Evolutionary conservation across 1,140 invertebrate genomes (phyloP).

Genomic region (Mamestra configurata): DNA sequence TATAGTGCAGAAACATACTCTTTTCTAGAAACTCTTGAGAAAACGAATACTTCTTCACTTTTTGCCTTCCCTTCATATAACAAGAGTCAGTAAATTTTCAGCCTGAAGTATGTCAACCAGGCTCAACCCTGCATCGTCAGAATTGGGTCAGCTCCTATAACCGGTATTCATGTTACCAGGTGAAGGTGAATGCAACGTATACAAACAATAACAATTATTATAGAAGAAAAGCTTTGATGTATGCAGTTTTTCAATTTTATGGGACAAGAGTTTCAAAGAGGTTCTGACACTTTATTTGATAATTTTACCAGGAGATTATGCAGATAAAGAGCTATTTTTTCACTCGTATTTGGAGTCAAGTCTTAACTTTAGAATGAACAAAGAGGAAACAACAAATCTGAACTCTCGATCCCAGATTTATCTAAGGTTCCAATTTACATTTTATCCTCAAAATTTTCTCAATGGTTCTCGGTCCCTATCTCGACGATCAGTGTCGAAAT

Average conservation of each 20-base stretch:
- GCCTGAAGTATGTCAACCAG: background rate
- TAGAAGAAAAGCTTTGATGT: slow-evolving; percentile 25
- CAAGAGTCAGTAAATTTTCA: background rate
- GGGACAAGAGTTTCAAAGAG: background rate
- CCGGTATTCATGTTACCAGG: slow-evolving; percentile 40
- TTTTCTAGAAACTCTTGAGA: too few species aligned
- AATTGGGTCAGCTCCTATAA: slow-evolving; percentile 49
- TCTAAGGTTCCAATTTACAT: background rate
- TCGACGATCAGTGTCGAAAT: background rate
- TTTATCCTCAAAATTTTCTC: slow-evolving; percentile 6
- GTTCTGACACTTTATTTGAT: background rate
- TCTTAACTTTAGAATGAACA: background rate
- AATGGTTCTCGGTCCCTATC: background rate
- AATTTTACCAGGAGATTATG: too few species aligned
- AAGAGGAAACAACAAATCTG: background rate
- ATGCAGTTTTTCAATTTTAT: background rate
- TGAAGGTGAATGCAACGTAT: slow-evolving; percentile 41
- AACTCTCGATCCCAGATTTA: background rate
- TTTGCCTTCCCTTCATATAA: too few species aligned
- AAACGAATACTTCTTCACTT: too few species aligned
- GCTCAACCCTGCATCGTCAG: slow-evolving; percentile 22
- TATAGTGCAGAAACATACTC: too few species aligned
- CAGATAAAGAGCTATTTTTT: too few species aligned
- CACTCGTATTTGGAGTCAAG: too few species aligned
- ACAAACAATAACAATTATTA: slow-evolving; percentile 45